Percentiles rank a stretch among this genome's conserved stretches.
These are phyloP conservation scores for Physocephala rufipes DNA, from an alignment of 2,888 invertebrate genomes.

Conservation along the genomic window DNA sequence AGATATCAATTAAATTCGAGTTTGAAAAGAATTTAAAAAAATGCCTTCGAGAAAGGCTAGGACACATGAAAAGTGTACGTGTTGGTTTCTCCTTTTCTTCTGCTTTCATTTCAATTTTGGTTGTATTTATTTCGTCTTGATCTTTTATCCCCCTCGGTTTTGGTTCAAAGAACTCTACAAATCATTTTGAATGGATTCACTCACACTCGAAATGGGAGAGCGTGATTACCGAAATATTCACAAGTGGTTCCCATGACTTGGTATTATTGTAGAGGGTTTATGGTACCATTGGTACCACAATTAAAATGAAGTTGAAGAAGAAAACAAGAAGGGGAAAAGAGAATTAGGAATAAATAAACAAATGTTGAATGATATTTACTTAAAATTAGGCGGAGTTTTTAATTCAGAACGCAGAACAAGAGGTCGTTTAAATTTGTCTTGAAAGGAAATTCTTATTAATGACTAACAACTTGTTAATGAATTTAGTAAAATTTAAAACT, in stretches of 20 bases:
- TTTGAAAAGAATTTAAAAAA: no score
- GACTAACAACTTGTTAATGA: not conserved
- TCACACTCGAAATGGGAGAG: constrained; percentile 24
- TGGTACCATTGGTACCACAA: no score
- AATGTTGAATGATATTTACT: no score
- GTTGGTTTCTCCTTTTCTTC: constrained; percentile 5
- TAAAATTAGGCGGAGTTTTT: no score
- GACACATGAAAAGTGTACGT: constrained; percentile 24
- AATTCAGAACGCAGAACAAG: no score
- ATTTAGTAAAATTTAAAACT: not conserved
- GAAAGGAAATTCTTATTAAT: no score
- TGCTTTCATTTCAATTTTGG: not conserved
- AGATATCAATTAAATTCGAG: no score
- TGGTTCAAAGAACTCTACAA: constrained; percentile 29
- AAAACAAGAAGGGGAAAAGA: no score
- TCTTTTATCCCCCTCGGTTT: not conserved
- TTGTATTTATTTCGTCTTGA: not conserved
- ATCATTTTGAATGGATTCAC: constrained; percentile 26
- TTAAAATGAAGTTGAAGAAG: no score
- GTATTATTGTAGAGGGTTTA: not conserved
- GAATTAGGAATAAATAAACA: no score
- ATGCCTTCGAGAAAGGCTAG: constrained; percentile 1
- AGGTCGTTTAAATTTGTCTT: no score
- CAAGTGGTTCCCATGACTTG: constrained; percentile 38
- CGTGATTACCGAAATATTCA: constrained; percentile 38